Conservation (phyloP, 2,797 vertebrate genomes). For the Cirrhinus molitorella region DNA sequence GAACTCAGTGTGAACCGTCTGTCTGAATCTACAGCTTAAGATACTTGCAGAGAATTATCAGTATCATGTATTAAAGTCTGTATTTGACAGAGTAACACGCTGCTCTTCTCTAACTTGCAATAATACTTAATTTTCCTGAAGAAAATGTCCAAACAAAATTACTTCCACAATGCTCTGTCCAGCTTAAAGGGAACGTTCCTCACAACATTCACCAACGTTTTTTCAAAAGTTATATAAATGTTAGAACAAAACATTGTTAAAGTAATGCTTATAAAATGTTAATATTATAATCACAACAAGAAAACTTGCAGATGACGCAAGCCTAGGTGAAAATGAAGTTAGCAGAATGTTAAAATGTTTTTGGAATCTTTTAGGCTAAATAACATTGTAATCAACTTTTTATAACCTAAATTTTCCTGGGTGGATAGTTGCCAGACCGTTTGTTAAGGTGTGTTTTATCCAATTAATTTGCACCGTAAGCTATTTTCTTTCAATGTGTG, state of each 20-base stretch:
- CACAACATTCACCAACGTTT: too few species aligned
- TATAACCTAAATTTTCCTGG: not conserved
- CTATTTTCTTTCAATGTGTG: too few species aligned
- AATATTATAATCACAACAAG: too few species aligned
- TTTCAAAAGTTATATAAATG: not conserved
- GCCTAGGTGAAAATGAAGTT: too few species aligned
- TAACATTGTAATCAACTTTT: too few species aligned
- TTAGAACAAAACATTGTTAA: not conserved
- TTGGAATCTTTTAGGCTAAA: too few species aligned
- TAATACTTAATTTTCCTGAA: not conserved
- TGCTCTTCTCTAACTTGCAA: not conserved
- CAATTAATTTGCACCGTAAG: too few species aligned
- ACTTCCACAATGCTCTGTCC: not conserved
- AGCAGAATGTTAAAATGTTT: too few species aligned
- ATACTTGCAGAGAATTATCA: slow-evolving; percentile 4
- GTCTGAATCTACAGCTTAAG: slow-evolving; percentile 1
- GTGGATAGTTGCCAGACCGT: not conserved
- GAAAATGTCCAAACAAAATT: not conserved
- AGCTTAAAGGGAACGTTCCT: too few species aligned
- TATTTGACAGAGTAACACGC: not conserved
- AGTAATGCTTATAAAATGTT: not conserved
- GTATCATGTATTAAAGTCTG: slow-evolving; percentile 1
- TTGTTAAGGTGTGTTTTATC: not conserved
- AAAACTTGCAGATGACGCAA: too few species aligned
- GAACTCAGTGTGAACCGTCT: slow-evolving; percentile 19